These are phyloP conservation scores for rabbit (Oryctolagus cuniculus) DNA, from an alignment of 2,113 vertebrate species.

Conservation along the genomic window mOryCun1.1 NC_091440.1:34564501-34565000, in stretches of 20 bases:
- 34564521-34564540: conserved; percentile 69
- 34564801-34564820: conserved; percentile 80
- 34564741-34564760: conserved; percentile 81
- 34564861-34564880: conserved; percentile 77
- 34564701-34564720: conserved; percentile 80
- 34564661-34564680: conserved; percentile 67
- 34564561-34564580: conserved; percentile 68
- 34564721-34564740: conserved; percentile 81
- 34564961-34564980: conserved; percentile 55
- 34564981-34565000: conserved; percentile 50
- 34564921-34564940: conserved; percentile 66
- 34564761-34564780: conserved; percentile 76
- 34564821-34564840: conserved; percentile 81
- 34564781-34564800: conserved; percentile 83
- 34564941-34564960: conserved; percentile 69
- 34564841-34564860: conserved; percentile 77
- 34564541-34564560: conserved; percentile 68
- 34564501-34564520: conserved; percentile 47
- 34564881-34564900: conserved; percentile 83
- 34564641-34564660: conserved; percentile 80
- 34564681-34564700: conserved; percentile 72
- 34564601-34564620: background rate
- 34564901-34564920: conserved; percentile 70
- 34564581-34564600: conserved; percentile 67
- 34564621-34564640: conserved; percentile 69